These are phyloP conservation scores for Drosophila falleni DNA, from an alignment of 2,888 invertebrate species.

Conservation along the genomic window DNA sequence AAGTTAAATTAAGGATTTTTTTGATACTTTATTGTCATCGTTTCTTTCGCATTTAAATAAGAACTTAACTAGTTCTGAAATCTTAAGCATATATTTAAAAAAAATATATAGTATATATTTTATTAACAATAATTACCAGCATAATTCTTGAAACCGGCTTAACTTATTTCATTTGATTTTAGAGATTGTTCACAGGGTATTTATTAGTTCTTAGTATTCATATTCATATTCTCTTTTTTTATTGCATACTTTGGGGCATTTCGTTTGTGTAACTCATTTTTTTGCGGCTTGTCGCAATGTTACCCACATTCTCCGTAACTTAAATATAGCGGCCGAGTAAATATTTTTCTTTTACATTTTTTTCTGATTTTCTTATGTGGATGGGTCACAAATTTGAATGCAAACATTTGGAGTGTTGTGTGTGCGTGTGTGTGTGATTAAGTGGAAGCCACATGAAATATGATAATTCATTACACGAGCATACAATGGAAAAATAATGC, in stretches of 20 bases:
- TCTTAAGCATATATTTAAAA: not conserved
- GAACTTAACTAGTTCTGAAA: too few species aligned
- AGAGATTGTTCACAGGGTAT: constrained; percentile 14
- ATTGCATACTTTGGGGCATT: constrained; percentile 79
- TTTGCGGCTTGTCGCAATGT: constrained; percentile 49
- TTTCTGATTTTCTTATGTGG: constrained; percentile 10
- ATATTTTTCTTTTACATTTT: constrained; percentile 2
- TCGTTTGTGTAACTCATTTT: constrained; percentile 66
- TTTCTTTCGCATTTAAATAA: too few species aligned
- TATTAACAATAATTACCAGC: too few species aligned
- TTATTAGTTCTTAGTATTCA: not conserved
- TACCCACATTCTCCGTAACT: constrained; percentile 27
- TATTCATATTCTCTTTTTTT: constrained; percentile 52
- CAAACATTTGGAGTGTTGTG: constrained; percentile 58
- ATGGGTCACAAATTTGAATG: constrained; percentile 71
- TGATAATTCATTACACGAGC: constrained; percentile 79
- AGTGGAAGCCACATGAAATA: constrained; percentile 72
- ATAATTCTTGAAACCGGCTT: too few species aligned
- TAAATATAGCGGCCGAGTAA: constrained; percentile 11
- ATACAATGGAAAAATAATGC: constrained; percentile 59
- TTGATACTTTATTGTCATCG: too few species aligned
- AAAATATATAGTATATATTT: too few species aligned
- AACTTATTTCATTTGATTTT: too few species aligned
- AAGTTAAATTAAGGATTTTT: too few species aligned
- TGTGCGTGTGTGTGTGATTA: constrained; percentile 23